phyloP scores from a whole-genome alignment of 2,888 invertebrate genomes.

The Deilephila elpenor region DNA sequence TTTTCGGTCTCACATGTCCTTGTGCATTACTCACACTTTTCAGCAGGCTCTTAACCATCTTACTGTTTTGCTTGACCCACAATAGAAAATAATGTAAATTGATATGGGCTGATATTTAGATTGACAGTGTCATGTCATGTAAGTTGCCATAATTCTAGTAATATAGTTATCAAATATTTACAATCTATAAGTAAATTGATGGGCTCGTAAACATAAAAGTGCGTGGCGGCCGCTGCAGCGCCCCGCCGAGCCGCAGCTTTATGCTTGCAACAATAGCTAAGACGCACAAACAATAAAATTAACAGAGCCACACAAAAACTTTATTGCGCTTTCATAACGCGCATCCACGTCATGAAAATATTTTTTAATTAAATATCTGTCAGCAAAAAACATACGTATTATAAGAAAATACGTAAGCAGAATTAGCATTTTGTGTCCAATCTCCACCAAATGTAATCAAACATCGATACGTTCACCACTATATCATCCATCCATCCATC shows the following conservation, averaged over 20 bases:
- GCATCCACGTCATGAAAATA: not conserved
- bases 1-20: too few relatives aligned
- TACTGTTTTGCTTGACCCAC: too few relatives aligned
- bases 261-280: conserved; percentile 12
- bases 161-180: conserved; percentile 15
- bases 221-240: conserved; percentile 7
- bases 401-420: too few relatives aligned
- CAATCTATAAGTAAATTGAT: conserved; percentile 18
- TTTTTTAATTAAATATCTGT: not conserved
- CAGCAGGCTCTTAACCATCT: too few relatives aligned
- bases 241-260: conserved; percentile 18
- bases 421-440: too few relatives aligned
- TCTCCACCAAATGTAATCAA: too few relatives aligned
- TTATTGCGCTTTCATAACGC: conserved; percentile 16
- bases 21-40: too few relatives aligned
- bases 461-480: too few relatives aligned
- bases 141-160: not conserved
- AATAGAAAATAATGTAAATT: not conserved
- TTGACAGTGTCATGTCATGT: not conserved
- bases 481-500: too few relatives aligned
- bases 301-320: conserved; percentile 18
- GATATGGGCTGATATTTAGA: not conserved
- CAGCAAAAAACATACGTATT: not conserved
- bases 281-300: conserved; percentile 22
- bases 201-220: conserved; percentile 8